Evolutionary conservation across 2,888 invertebrate species (phyloP).

Genomic region (Acleris emargana): DNA sequence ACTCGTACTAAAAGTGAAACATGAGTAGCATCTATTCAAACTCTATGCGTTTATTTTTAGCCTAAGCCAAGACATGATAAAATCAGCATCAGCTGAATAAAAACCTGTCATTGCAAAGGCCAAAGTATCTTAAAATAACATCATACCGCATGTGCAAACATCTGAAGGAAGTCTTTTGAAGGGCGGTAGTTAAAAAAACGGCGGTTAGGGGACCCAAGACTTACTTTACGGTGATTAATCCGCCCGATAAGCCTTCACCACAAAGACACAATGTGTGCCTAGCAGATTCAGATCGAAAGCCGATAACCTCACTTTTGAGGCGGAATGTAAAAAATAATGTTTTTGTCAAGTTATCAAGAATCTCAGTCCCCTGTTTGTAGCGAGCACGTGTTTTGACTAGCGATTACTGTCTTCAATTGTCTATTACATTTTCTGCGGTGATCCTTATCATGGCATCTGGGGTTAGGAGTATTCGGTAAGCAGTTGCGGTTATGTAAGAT

Average conservation of each 20-base stretch:
- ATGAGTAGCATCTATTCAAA: not conserved
- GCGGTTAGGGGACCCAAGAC: constrained; percentile 63
- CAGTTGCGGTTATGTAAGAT: constrained; percentile 13
- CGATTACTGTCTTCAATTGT: constrained; percentile 67
- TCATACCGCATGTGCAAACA: constrained; percentile 46
- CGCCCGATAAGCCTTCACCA: constrained; percentile 65
- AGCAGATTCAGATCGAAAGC: constrained; percentile 79
- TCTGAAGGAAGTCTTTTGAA: constrained; percentile 60
- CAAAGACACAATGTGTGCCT: constrained; percentile 79
- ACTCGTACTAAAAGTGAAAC: not conserved
- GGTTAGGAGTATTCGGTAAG: constrained; percentile 38
- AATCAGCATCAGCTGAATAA: not conserved
- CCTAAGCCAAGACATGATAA: not conserved
- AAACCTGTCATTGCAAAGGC: constrained; percentile 5
- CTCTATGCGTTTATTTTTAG: too few species aligned
- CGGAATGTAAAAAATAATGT: constrained; percentile 53
- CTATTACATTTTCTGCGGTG: constrained; percentile 53
- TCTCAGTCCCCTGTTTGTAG: constrained; percentile 57
- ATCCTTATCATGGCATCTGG: constrained; percentile 57
- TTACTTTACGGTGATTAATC: constrained; percentile 71
- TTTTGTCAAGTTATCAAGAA: constrained; percentile 68
- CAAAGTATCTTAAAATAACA: constrained; percentile 33
- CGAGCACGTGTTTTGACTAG: constrained; percentile 77
- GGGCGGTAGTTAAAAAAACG: constrained; percentile 55
- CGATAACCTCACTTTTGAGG: constrained; percentile 73